These are phyloP conservation scores for Plotosus lineatus DNA, from an alignment of 2,113 vertebrate species.

Conservation along the genomic window DNA sequence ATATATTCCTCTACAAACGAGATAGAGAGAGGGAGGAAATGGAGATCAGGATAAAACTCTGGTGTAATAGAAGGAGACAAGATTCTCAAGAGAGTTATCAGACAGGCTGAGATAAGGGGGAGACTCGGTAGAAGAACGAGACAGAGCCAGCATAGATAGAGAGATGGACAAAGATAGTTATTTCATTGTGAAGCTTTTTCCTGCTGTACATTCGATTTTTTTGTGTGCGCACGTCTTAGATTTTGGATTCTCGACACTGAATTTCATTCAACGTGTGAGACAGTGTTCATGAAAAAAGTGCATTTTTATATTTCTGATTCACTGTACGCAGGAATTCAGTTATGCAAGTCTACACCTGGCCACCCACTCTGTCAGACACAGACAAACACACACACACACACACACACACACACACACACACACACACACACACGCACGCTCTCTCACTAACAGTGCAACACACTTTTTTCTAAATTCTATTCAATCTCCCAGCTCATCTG, in stretches of 20 bases:
- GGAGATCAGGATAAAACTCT: conserved; percentile 26
- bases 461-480: conserved; percentile 32
- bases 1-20: neutral
- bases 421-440: conserved; percentile 3
- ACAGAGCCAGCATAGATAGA: conserved; percentile 13
- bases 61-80: conserved; percentile 34
- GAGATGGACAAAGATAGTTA: conserved; percentile 5
- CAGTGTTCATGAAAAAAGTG: neutral
- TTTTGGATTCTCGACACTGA: neutral
- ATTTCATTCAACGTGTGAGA: conserved; percentile 1
- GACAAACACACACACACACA: conserved; percentile 23
- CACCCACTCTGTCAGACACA: conserved; percentile 15
- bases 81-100: conserved; percentile 31
- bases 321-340: conserved; percentile 23
- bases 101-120: conserved; percentile 29
- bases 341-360: neutral
- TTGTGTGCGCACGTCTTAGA: neutral
- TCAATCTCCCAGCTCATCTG: conserved; percentile 38
- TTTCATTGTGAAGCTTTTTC: neutral
- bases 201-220: neutral
- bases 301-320: conserved; percentile 14
- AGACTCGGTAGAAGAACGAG: neutral
- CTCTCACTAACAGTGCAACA: conserved; percentile 8
- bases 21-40: neutral
- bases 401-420: conserved; percentile 24